Evolutionary conservation across 2,888 invertebrate species (phyloP).

Genomic region (Archips xylosteana): DNA sequence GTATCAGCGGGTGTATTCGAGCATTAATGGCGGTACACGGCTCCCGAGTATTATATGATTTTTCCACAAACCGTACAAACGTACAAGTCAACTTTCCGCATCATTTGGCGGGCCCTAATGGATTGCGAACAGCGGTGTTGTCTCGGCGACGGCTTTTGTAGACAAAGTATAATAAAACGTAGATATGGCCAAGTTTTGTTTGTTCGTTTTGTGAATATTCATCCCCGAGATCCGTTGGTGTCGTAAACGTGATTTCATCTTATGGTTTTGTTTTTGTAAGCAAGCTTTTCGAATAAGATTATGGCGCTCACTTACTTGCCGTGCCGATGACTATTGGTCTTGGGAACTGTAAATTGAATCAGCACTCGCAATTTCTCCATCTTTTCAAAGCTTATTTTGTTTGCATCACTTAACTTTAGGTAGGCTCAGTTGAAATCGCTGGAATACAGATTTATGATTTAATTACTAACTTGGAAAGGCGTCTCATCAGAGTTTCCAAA

Average conservation of each 20-base stretch:
- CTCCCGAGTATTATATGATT: conserved; percentile 57
- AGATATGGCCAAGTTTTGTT: conserved; percentile 55
- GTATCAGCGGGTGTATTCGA: conserved; percentile 58
- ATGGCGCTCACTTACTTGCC: conserved; percentile 2
- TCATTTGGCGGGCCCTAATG: conserved; percentile 80
- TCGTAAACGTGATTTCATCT: conserved; percentile 17
- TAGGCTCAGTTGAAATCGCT: conserved; percentile 24
- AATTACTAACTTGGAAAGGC: conserved; percentile 33
- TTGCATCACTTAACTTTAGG: conserved; percentile 25
- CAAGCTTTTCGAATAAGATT: conserved; percentile 1
- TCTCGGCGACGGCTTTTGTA: conserved; percentile 72
- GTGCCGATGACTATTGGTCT: conserved; percentile 6
- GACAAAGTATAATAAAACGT: conserved; percentile 60
- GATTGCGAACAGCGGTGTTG: conserved; percentile 75
- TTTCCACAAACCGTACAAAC: conserved; percentile 56
- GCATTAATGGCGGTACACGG: conserved; percentile 55
- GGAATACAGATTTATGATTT: conserved; percentile 36
- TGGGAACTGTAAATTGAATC: conserved; percentile 17
- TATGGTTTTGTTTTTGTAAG: conserved; percentile 18
- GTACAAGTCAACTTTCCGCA: conserved; percentile 76
- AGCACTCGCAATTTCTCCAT: conserved; percentile 21
- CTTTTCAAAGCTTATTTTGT: conserved; percentile 31
- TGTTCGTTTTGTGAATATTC: conserved; percentile 6
- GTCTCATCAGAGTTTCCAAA: conserved; percentile 31
- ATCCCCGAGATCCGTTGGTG: conserved; percentile 6